Base-by-base conservation (phyloP, 2,113 vertebrate species). In the Cynopterus brachyotis region DNA sequence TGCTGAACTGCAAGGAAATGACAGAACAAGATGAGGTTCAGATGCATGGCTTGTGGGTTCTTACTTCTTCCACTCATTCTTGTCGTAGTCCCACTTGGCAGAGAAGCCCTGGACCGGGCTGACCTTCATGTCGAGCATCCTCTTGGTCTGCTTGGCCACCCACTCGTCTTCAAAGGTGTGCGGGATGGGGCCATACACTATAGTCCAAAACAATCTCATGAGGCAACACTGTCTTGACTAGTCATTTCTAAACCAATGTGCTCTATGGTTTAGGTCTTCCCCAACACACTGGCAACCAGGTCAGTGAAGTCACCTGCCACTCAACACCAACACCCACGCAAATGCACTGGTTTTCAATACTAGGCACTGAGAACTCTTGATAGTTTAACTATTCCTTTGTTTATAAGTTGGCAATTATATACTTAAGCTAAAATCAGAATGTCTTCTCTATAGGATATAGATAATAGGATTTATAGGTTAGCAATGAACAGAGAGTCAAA, bases 61-160 rank as follows among this genome's bases (percentile, higher is more conserved):
- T 99, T 98, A 99, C 79, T 99, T 99, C 98, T 99, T 99, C 99
- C 99, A 99, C 37, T 99, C 98, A 0, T 99, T 99, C 97, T 99
- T 99, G 83, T 99, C 99, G 55, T 98, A 99, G 98, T 99, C 99
- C 99, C 99, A 99, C 30, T 99, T 98, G 97, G 99, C 42, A 0
- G 99, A 96, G 79, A 99, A 95, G 86, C 99, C 99, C 93, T 99
- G 94, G 57, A 99, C 92, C 0, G 99, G 99, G 94, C 99, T 99
- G 0, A 99, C 93, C 98, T 99, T 99, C 99, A 99, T 99, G 98
- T 99, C 99, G 85, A 99, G 96, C 99, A 99, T 99, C 64, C 99
- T 98, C 98, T 99, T 99, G 3, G 99, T 98, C 99, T 99, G 99
- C 95, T 98, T 98, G 0, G 99, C 96, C 97, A 99, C 90, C 98